Conservation (phyloP, 2,797 vertebrate species). For the Tenualosa ilisha region DNA sequence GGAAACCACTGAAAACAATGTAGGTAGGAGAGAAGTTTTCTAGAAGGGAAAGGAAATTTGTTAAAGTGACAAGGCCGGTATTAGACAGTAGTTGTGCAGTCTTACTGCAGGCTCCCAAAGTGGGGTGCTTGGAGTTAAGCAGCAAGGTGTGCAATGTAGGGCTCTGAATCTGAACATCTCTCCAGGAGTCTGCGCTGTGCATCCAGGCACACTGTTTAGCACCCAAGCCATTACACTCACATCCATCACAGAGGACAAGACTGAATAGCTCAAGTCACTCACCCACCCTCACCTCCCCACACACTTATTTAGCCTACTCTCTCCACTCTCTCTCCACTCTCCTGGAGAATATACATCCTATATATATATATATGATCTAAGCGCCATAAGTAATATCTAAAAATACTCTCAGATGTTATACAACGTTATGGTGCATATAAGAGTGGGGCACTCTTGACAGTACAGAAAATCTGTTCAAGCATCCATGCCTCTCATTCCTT, state of each 20-base stretch:
- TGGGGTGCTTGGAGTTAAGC: not conserved
- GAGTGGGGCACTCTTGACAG: constrained; percentile 5
- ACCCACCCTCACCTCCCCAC: not conserved
- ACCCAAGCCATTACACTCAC: constrained; percentile 1
- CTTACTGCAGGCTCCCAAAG: not conserved
- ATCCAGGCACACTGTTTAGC: not conserved
- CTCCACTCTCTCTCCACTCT: not conserved
- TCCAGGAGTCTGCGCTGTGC: not conserved
- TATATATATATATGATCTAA: not conserved
- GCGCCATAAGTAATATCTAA: not conserved
- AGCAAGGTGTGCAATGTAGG: not conserved
- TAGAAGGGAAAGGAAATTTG: not conserved
- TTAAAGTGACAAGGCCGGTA: not conserved
- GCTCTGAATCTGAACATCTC: not conserved
- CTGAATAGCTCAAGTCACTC: not conserved
- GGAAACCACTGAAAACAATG: not conserved
- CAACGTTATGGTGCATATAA: not conserved
- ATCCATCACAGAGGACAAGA: not conserved
- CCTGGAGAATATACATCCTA: not conserved
- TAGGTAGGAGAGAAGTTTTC: not conserved
- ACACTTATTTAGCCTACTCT: not conserved
- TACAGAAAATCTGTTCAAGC: not conserved
- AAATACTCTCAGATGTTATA: constrained; percentile 8
- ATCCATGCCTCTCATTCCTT: not conserved
- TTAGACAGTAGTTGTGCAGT: not conserved